Base-by-base conservation (phyloP, 2,113 vertebrate genomes). In the Camelus dromedarius region DNA sequence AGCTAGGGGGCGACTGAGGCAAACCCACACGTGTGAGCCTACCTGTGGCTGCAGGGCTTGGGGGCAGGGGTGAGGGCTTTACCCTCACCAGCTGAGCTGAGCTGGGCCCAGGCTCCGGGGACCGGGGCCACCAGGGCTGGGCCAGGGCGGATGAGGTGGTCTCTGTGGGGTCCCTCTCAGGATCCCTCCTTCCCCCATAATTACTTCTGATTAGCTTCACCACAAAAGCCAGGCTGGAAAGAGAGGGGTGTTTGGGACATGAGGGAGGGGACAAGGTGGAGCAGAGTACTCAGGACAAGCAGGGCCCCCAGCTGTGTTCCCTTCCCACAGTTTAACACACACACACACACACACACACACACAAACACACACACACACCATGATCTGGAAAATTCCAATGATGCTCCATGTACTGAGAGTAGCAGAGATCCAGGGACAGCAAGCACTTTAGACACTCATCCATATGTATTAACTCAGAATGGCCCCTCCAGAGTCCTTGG, bases 131-230 rank as follows among this genome's bases (percentile, higher is more conserved):
- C 97, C 97, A 94, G 64, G 93, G 82, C 94, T 75, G 96, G 97
- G 96, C 91, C 62, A 48, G 46, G 92, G 91, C 95, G 82, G 96
- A 97, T 97, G 97, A 97, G 97, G 97, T 98, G 98, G 97, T 97
- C 97, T 98, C 97, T 96, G 97, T 94, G 96, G 97, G 98, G 97
- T 97, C 97, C 64, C 81, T 97, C 95, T 97, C 92, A 96, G 95
- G 90, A 96, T 89, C 92, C 90, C 93, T 97, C 79, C 96, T 95
- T 97, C 93, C 97, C 96, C 96, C 97, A 91, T 97, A 98, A 98
- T 98, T 98, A 97, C 95, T 96, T 87, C 96, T 98, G 97, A 98
- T 98, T 98, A 97, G 97, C 94, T 95, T 98, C 54, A 97, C 98
- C 97, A 56, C 97, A 97, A 95, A 79, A 97, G 94, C 96, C 97